phyloP scores from a whole-genome alignment of 2,888 invertebrate species.

The Polydrusus cervinus region DNA sequence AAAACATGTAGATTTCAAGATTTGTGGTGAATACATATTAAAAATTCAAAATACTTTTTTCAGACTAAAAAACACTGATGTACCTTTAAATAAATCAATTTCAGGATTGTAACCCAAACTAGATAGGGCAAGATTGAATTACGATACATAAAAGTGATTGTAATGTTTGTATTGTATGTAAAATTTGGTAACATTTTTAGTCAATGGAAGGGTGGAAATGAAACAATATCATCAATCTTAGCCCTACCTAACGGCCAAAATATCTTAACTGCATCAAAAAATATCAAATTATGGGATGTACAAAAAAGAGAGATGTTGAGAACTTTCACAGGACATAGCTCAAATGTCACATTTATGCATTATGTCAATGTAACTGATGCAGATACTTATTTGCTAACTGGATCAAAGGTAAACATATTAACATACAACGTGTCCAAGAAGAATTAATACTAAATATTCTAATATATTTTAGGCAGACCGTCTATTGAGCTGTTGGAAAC shows the following conservation, averaged over 20 bases:
- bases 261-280: constrained; percentile 69
- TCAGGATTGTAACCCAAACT: too few species aligned
- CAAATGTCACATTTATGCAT: constrained; percentile 73
- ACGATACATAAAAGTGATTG: too few species aligned
- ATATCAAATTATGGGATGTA: constrained; percentile 79
- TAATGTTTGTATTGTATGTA: not conserved
- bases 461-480: constrained; percentile 67
- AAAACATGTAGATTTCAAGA: too few species aligned
- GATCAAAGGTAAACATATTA: constrained; percentile 67
- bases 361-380: constrained; percentile 64
- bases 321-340: constrained; percentile 79
- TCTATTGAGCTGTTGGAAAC: constrained; percentile 72
- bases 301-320: constrained; percentile 75
- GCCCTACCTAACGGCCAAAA: constrained; percentile 74
- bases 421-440: not conserved
- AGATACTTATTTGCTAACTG: constrained; percentile 71
- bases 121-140: too few species aligned
- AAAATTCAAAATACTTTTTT: too few species aligned
- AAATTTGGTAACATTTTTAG: constrained; percentile 69
- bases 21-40: too few species aligned
- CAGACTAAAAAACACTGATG: too few species aligned
- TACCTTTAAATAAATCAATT: too few species aligned
- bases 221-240: constrained; percentile 76
- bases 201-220: constrained; percentile 80
- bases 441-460: not conserved